Conservation (phyloP, 2,888 invertebrate species). For the Disparrhopalites patrizii region DNA sequence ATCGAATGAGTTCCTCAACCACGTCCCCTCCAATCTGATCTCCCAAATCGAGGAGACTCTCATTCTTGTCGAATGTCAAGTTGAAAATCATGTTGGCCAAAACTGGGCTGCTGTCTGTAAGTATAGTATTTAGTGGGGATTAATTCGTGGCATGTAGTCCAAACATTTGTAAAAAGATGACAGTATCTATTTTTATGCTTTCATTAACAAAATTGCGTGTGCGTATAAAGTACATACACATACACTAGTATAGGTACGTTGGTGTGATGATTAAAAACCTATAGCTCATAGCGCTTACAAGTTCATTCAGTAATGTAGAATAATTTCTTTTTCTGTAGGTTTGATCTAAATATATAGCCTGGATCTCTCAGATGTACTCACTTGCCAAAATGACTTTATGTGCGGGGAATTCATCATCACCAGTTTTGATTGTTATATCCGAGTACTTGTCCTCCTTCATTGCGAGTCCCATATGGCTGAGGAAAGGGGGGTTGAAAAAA, state of each 20-base stretch:
- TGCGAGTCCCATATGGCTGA: constrained; percentile 28
- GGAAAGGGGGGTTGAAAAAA: constrained; percentile 30
- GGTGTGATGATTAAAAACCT: background rate
- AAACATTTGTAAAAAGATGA: too few relatives aligned
- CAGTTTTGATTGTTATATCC: constrained; percentile 39
- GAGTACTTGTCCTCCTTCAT: constrained; percentile 41
- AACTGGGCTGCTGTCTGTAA: constrained; percentile 44
- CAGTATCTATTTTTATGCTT: too few relatives aligned
- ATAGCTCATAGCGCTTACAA: background rate
- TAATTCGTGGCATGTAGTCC: too few relatives aligned
- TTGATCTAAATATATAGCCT: too few relatives aligned
- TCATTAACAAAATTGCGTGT: too few relatives aligned
- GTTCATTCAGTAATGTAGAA: background rate
- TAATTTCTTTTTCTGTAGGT: background rate
- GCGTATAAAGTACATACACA: background rate
- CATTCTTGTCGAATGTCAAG: constrained; percentile 36
- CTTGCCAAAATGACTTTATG: constrained; percentile 41
- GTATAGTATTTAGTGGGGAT: too few relatives aligned
- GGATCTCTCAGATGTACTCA: too few relatives aligned
- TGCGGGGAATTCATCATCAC: constrained; percentile 42
- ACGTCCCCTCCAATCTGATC: constrained; percentile 35
- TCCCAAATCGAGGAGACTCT: constrained; percentile 39
- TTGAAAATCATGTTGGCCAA: constrained; percentile 42
- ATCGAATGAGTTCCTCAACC: constrained; percentile 38
- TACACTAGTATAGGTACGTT: background rate